These are phyloP conservation scores for Orthosia gothica DNA, from an alignment of 2,888 invertebrate genomes.

Conservation along the genomic window DNA sequence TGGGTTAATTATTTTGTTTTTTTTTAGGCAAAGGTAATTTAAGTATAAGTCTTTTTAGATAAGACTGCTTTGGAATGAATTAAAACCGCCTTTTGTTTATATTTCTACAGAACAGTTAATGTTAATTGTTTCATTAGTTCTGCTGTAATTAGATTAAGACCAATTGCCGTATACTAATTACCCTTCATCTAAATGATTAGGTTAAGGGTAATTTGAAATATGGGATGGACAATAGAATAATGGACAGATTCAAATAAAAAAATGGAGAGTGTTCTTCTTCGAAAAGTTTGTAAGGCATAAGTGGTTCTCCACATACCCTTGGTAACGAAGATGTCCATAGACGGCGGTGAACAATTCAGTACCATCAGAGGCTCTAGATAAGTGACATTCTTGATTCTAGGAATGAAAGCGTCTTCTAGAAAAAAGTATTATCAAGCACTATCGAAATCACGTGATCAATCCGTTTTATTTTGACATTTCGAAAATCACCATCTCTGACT, in stretches of 20 bases:
- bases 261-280: neutral
- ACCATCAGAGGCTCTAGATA: neutral
- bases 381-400: too few species aligned
- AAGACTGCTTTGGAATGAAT: slow-evolving; percentile 1
- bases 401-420: too few species aligned
- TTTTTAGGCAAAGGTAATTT: slow-evolving; percentile 38
- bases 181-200: neutral
- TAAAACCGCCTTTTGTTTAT: slow-evolving; percentile 32
- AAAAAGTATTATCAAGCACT: too few species aligned
- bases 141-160: slow-evolving; percentile 8
- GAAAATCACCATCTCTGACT: too few species aligned
- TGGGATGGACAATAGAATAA: too few species aligned
- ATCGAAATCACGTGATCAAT: too few species aligned
- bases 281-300: neutral
- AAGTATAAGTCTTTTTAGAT: slow-evolving; percentile 19
- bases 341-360: neutral
- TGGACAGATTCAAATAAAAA: neutral
- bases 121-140: slow-evolving; percentile 28
- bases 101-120: neutral
- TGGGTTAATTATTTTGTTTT: slow-evolving; percentile 65
- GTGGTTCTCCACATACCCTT: too few species aligned
- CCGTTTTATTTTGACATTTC: too few species aligned
- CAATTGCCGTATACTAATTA: too few species aligned
- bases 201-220: neutral
- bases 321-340: neutral